A percentile compares a stretch with the other conserved stretches of the same genome.
Evolutionary conservation across 2,113 vertebrate genomes (phyloP).

Genomic region (Caretta caretta): DNA sequence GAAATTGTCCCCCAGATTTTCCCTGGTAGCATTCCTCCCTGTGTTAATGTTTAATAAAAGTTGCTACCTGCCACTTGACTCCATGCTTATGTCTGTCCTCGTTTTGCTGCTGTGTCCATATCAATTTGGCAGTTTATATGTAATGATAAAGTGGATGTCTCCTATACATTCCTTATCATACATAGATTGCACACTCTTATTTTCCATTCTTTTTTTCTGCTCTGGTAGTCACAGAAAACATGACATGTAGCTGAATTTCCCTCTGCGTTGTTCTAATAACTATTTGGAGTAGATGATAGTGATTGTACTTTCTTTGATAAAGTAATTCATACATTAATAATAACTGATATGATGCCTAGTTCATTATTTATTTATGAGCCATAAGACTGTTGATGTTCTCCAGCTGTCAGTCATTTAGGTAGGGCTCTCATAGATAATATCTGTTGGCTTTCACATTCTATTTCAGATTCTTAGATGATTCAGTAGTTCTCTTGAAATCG

Average conservation of each 20-base stretch:
- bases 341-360: background rate
- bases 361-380: conserved; percentile 45
- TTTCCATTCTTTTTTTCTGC: background rate
- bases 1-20: no score
- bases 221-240: background rate
- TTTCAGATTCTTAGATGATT: background rate
- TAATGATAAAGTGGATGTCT: background rate
- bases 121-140: background rate
- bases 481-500: background rate
- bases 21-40: no score
- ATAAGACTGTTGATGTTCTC: background rate
- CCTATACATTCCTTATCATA: background rate
- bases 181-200: background rate
- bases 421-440: background rate
- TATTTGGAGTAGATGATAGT: background rate
- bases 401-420: conserved; percentile 4
- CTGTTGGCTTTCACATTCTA: background rate
- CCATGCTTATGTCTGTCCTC: no score
- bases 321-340: conserved; percentile 1
- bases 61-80: no score
- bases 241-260: background rate
- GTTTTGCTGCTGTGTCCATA: no score
- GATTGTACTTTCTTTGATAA: conserved; percentile 31
- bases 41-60: no score
- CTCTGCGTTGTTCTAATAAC: background rate